Conservation (phyloP, 2,113 vertebrate species). For the Gasterosteus nipponicus region DNA sequence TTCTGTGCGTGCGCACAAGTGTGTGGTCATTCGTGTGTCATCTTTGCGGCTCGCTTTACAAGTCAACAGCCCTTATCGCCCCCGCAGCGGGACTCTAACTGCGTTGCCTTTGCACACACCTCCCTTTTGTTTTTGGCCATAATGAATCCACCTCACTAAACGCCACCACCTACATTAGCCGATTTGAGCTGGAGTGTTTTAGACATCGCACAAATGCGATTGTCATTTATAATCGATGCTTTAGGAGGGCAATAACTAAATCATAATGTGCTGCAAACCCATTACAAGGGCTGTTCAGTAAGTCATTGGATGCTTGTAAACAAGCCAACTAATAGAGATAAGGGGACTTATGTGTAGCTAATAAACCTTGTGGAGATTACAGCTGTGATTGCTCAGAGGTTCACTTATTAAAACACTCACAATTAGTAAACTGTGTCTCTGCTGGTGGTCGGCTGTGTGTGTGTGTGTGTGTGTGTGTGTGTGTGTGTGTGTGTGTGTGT, state of each 20-base stretch:
- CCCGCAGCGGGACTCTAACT: constrained; percentile 7
- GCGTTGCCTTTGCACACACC: constrained; percentile 17
- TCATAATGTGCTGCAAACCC: not conserved
- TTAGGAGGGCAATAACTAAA: constrained; percentile 9
- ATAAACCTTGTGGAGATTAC: constrained; percentile 20
- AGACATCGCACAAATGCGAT: not conserved
- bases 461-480: constrained; percentile 9
- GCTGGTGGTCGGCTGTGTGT: not conserved
- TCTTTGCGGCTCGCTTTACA: constrained; percentile 8
- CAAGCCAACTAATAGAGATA: constrained; percentile 20
- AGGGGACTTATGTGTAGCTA: not conserved
- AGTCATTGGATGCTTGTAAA: not conserved
- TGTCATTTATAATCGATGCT: not conserved
- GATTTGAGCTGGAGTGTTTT: not conserved
- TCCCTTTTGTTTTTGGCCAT: not conserved
- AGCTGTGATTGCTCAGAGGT: constrained; percentile 5
- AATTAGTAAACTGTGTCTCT: not conserved
- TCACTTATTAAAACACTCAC: constrained; percentile 6
- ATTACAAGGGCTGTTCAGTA: not conserved
- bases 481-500: constrained; percentile 4
- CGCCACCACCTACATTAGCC: not conserved
- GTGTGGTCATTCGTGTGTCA: constrained; percentile 44
- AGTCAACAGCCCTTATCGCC: constrained; percentile 51
- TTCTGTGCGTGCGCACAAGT: constrained; percentile 14
- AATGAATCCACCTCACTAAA: not conserved